Percentiles rank a stretch among this genome's conserved stretches.
Conservation (phyloP, 2,113 vertebrate species). For the Nibea albiflora region DNA sequence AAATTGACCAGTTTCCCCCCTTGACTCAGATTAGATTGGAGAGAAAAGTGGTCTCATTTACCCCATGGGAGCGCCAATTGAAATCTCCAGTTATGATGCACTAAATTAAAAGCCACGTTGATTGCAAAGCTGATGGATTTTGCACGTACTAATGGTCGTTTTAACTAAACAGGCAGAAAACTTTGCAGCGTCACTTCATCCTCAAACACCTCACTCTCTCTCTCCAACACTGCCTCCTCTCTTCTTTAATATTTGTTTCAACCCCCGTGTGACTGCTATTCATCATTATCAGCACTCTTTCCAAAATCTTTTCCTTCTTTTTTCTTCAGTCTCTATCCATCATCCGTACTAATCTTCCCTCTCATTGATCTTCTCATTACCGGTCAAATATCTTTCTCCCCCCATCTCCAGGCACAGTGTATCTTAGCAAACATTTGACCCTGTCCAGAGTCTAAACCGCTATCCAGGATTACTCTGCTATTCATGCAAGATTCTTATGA, state of each 20-base stretch:
- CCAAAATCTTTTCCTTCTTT: conserved; percentile 48
- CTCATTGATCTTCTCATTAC: conserved; percentile 70
- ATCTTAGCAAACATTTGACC: conserved; percentile 44
- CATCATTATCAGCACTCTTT: conserved; percentile 62
- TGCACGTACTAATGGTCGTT: conserved; percentile 11
- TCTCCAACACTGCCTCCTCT: neutral
- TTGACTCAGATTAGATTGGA: conserved; percentile 52
- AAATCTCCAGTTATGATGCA: conserved; percentile 50
- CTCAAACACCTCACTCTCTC: conserved; percentile 2
- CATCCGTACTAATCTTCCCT: conserved; percentile 67
- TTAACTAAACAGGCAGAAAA: conserved; percentile 32
- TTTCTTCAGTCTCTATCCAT: conserved; percentile 59
- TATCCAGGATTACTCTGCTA: neutral
- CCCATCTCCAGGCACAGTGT: conserved; percentile 43
- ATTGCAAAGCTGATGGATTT: conserved; percentile 60
- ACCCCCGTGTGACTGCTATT: conserved; percentile 57
- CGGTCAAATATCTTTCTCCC: conserved; percentile 53
- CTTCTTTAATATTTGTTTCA: conserved; percentile 47
- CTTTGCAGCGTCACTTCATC: neutral
- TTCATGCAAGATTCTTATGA: neutral
- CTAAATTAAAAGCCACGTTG: conserved; percentile 58
- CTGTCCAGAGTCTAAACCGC: conserved; percentile 2
- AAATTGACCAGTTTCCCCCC: conserved; percentile 48
- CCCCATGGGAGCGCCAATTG: conserved; percentile 51
- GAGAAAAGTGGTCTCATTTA: conserved; percentile 64